Percentiles rank a stretch among this genome's conserved stretches.
phyloP scores from a whole-genome alignment of 1,140 invertebrate species.

The Drosophila grimshawi region DNA sequence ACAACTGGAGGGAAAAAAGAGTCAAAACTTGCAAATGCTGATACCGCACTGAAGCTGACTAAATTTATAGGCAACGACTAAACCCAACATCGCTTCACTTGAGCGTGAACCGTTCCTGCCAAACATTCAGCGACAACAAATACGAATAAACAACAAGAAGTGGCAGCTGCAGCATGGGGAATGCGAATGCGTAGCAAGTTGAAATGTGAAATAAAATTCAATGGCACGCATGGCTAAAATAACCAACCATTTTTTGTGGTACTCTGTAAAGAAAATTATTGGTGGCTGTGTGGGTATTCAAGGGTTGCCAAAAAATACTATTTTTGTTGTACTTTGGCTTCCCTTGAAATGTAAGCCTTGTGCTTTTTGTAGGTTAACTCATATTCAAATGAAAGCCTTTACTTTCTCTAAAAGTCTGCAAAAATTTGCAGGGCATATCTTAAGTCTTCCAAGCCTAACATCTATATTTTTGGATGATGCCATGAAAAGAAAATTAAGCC shows the following conservation, averaged over 20 bases:
- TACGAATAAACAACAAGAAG: slow-evolving; percentile 24
- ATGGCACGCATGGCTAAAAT: slow-evolving; percentile 61
- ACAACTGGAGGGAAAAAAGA: background rate
- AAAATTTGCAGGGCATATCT: slow-evolving; percentile 11
- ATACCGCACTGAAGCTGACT: slow-evolving; percentile 46
- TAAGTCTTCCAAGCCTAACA: background rate
- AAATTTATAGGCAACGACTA: slow-evolving; percentile 76
- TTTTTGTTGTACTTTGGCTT: too few species aligned
- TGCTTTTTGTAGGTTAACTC: background rate
- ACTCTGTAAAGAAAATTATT: background rate
- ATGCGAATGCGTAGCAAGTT: slow-evolving; percentile 4
- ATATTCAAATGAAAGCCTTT: too few species aligned
- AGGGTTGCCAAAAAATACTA: background rate
- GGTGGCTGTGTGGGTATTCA: background rate
- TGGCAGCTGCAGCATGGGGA: slow-evolving; percentile 11
- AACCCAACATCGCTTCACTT: slow-evolving; percentile 77
- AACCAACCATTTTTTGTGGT: slow-evolving; percentile 22
- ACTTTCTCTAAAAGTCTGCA: too few species aligned
- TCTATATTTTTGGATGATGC: slow-evolving; percentile 33
- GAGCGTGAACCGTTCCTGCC: slow-evolving; percentile 73
- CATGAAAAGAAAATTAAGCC: slow-evolving; percentile 78
- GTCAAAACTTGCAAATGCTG: background rate
- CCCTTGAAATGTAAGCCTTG: background rate
- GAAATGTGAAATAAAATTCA: slow-evolving; percentile 69
- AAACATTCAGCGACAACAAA: slow-evolving; percentile 51